Conservation (phyloP, 2,888 invertebrate genomes). For the Ennomos fuscantarius region DNA sequence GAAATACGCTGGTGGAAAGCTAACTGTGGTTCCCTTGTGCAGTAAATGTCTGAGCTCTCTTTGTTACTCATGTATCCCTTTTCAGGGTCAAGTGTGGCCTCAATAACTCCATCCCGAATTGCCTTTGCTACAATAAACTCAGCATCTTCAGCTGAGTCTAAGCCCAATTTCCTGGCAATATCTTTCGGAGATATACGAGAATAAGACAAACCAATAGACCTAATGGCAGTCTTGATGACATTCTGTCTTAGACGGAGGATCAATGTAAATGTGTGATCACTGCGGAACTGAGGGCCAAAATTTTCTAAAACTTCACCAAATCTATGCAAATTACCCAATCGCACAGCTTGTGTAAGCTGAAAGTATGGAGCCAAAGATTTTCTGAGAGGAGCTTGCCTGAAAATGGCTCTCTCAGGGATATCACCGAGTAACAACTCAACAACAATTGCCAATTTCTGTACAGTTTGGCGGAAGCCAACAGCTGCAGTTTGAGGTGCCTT, state of each 20-base stretch:
- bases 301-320: slow-evolving; percentile 97
- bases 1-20: slow-evolving; percentile 98
- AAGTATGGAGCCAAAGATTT: slow-evolving; percentile 97
- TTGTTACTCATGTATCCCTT: slow-evolving; percentile 98
- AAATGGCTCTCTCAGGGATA: slow-evolving; percentile 98
- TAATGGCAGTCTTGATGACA: slow-evolving; percentile 99
- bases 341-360: slow-evolving; percentile 98
- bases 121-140: slow-evolving; percentile 99
- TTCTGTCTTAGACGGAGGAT: slow-evolving; percentile 98
- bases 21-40: slow-evolving; percentile 97
- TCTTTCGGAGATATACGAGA: slow-evolving; percentile 98
- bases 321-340: slow-evolving; percentile 96
- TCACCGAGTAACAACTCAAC: slow-evolving; percentile 98
- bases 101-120: slow-evolving; percentile 99
- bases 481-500: slow-evolving; percentile 99
- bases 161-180: slow-evolving; percentile 96
- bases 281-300: slow-evolving; percentile 95
- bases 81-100: slow-evolving; percentile 98
- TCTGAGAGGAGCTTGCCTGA: slow-evolving; percentile 95
- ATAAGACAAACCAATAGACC: slow-evolving; percentile 98
- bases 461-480: slow-evolving; percentile 99
- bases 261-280: slow-evolving; percentile 97
- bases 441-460: slow-evolving; percentile 97
- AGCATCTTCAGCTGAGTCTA: slow-evolving; percentile 98
- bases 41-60: slow-evolving; percentile 98